phyloP scores from a whole-genome alignment of 2,888 invertebrate genomes.

The Drosophila niveifrons region DNA sequence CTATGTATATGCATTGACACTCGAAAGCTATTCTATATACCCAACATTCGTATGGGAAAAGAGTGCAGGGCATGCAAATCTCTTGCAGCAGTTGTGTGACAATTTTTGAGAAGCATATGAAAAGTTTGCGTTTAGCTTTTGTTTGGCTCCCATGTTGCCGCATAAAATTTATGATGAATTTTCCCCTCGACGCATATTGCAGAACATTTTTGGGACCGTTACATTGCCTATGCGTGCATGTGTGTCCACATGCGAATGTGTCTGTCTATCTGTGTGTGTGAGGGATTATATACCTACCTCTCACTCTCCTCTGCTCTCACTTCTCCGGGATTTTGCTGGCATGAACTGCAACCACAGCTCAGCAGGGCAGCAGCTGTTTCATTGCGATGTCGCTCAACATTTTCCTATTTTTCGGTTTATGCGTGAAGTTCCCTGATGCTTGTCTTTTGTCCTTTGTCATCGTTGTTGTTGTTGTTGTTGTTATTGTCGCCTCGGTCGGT shows the following conservation, averaged over 20 bases:
- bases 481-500: slow-evolving; percentile 48
- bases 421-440: slow-evolving; percentile 65
- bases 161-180: slow-evolving; percentile 82
- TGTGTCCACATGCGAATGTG: slow-evolving; percentile 20
- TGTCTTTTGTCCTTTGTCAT: slow-evolving; percentile 50
- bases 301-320: not conserved
- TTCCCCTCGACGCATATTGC: slow-evolving; percentile 79
- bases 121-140: slow-evolving; percentile 60
- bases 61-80: slow-evolving; percentile 24
- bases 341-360: slow-evolving; percentile 75
- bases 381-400: slow-evolving; percentile 63
- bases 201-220: slow-evolving; percentile 78
- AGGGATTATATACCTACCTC: slow-evolving; percentile 18
- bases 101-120: slow-evolving; percentile 69
- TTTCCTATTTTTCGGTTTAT: slow-evolving; percentile 64
- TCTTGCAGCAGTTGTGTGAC: slow-evolving; percentile 60
- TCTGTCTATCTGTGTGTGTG: slow-evolving; percentile 25
- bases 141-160: slow-evolving; percentile 68
- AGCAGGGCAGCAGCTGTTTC: slow-evolving; percentile 70
- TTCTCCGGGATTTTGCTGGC: slow-evolving; percentile 33
- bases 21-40: not conserved
- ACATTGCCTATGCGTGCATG: slow-evolving; percentile 69
- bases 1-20: not conserved
- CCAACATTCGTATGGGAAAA: not conserved
- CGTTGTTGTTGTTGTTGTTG: slow-evolving; percentile 20